A percentile compares a stretch with the other conserved stretches of the same genome.
phyloP scores from a whole-genome alignment of 2,888 invertebrate species.

The Lordiphosa andalusiaca region DNA sequence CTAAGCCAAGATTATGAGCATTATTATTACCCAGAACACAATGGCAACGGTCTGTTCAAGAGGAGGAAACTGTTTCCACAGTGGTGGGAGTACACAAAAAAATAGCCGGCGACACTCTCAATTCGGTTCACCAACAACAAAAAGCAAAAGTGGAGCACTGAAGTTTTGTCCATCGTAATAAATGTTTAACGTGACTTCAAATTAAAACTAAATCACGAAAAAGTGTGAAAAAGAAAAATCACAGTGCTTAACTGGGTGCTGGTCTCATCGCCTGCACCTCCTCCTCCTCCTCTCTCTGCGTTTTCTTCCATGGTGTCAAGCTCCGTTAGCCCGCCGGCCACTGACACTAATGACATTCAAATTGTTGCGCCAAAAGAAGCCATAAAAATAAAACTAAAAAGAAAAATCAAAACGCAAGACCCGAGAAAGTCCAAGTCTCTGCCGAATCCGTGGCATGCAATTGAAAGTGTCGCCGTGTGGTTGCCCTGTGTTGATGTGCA shows the following conservation, averaged over 20 bases:
- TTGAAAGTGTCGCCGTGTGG: constrained; percentile 64
- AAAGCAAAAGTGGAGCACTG: constrained; percentile 42
- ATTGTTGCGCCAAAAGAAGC: constrained; percentile 71
- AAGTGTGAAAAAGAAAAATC: constrained; percentile 39
- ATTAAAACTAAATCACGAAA: constrained; percentile 45
- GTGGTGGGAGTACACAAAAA: constrained; percentile 39
- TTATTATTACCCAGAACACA: constrained; percentile 27
- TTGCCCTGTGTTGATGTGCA: constrained; percentile 50
- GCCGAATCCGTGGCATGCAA: constrained; percentile 55
- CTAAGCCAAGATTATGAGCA: constrained; percentile 17
- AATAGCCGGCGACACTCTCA: constrained; percentile 53
- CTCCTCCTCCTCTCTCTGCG: constrained; percentile 1
- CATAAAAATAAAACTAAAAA: constrained; percentile 41
- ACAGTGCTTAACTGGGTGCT: constrained; percentile 12
- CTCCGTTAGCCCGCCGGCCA: constrained; percentile 57
- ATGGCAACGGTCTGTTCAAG: constrained; percentile 39
- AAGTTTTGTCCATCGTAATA: constrained; percentile 40
- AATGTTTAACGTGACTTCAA: constrained; percentile 56
- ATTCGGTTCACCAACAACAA: constrained; percentile 46
- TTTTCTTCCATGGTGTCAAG: constrained; percentile 38
- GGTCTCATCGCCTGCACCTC: background rate
- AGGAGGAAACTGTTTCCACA: constrained; percentile 20
- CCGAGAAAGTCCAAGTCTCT: constrained; percentile 26
- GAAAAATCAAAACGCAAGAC: constrained; percentile 42
- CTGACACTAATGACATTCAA: constrained; percentile 73